Evolutionary conservation across 23 tunicate genomes (phyloP).

Genomic region (Oikopleura dioica): DNA sequence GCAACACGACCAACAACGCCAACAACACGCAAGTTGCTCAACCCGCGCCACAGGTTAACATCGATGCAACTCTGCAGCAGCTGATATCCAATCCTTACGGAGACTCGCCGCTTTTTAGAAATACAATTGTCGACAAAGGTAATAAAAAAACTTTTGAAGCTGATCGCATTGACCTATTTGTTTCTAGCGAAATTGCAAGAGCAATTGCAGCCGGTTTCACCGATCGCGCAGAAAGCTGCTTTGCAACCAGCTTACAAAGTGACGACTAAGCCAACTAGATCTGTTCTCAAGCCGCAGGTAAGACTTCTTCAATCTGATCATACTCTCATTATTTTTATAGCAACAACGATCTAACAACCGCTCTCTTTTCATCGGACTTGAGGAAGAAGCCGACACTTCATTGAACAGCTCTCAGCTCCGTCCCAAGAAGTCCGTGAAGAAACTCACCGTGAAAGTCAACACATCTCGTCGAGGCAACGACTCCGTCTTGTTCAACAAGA

Average conservation of each 20-base stretch:
- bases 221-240: neutral
- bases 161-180: too few species aligned
- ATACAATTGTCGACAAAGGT: neutral
- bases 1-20: slow-evolving; percentile 15
- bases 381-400: neutral
- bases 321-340: too few species aligned
- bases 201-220: neutral
- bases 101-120: slow-evolving; percentile 66
- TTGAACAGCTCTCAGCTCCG: neutral
- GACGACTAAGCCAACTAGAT: neutral
- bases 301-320: too few species aligned
- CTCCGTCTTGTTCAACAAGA: neutral
- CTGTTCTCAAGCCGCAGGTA: neutral
- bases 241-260: neutral
- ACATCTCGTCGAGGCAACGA: neutral
- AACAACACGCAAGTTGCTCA: slow-evolving; percentile 1
- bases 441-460: neutral
- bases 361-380: neutral
- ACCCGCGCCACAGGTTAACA: neutral
- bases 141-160: too few species aligned
- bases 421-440: neutral
- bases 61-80: slow-evolving; percentile 18
- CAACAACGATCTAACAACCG: neutral
- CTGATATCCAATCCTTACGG: slow-evolving; percentile 51
- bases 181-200: neutral